phyloP scores from a whole-genome alignment of 2,113 vertebrate genomes.

The Leptocoma aspasia region DNA sequence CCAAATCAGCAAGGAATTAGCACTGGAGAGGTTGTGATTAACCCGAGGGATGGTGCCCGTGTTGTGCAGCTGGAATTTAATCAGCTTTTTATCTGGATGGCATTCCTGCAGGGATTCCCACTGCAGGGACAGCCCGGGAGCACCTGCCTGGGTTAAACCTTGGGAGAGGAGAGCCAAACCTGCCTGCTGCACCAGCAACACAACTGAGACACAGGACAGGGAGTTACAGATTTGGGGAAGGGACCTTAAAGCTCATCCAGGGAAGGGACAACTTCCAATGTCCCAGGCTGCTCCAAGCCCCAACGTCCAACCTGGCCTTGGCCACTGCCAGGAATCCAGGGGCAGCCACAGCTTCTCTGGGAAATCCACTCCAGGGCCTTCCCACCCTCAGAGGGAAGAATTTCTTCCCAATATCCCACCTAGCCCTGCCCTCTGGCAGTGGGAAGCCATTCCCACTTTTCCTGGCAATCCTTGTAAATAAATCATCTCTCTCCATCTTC shows the following conservation, averaged over 20 bases:
- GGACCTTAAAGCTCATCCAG: not conserved
- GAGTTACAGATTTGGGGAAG: not conserved
- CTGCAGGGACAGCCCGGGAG: not conserved
- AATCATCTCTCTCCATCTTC: not conserved
- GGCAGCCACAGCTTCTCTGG: not conserved
- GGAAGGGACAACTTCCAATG: too few species aligned
- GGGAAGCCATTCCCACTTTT: not conserved
- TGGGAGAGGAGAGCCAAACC: not conserved
- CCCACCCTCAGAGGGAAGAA: not conserved
- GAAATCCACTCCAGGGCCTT: not conserved
- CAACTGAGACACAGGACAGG: not conserved
- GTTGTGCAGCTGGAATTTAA: not conserved
- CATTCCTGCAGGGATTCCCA: not conserved
- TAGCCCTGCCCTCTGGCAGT: not conserved
- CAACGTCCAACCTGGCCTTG: not conserved
- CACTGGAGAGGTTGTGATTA: not conserved
- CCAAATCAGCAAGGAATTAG: not conserved
- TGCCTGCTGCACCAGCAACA: not conserved
- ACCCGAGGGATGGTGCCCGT: not conserved
- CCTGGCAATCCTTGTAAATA: not conserved
- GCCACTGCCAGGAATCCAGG: not conserved
- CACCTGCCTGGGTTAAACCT: not conserved
- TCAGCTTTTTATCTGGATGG: not conserved
- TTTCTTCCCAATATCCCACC: not conserved
- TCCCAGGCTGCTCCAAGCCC: not conserved